phyloP scores from a whole-genome alignment of 2,888 invertebrate species.

The Pristionchus maxplancki region DNA sequence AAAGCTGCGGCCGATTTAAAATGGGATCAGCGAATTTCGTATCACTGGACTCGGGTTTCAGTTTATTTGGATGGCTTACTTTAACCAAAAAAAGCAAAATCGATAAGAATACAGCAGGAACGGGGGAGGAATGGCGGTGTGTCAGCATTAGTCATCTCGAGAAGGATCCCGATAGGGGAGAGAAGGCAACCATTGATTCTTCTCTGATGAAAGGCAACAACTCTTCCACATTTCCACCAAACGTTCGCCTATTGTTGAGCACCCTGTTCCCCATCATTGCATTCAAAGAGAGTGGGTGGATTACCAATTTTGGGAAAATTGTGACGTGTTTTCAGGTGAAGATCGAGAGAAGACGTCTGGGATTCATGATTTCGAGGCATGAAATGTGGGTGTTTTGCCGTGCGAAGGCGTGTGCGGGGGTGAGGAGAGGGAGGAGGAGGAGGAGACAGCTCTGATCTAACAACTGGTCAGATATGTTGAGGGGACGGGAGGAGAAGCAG shows the following conservation, averaged over 20 bases:
- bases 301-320: no score
- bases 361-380: no score
- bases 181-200: background rate
- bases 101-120: background rate
- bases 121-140: background rate
- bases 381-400: background rate
- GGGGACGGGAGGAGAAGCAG: background rate
- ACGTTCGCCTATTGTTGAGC: background rate
- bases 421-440: background rate
- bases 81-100: no score
- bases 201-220: background rate
- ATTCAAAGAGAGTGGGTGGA: background rate
- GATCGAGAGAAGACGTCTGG: no score
- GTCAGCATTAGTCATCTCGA: background rate
- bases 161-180: background rate
- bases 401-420: background rate
- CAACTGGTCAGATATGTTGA: conserved; percentile 21
- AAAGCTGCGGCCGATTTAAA: background rate
- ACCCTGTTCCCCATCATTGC: background rate
- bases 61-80: no score
- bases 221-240: background rate
- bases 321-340: no score
- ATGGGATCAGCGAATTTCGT: no score
- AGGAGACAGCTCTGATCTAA: background rate
- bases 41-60: no score